phyloP scores from a whole-genome alignment of 1,140 invertebrate genomes.

The Brachionus koreanus region DNA sequence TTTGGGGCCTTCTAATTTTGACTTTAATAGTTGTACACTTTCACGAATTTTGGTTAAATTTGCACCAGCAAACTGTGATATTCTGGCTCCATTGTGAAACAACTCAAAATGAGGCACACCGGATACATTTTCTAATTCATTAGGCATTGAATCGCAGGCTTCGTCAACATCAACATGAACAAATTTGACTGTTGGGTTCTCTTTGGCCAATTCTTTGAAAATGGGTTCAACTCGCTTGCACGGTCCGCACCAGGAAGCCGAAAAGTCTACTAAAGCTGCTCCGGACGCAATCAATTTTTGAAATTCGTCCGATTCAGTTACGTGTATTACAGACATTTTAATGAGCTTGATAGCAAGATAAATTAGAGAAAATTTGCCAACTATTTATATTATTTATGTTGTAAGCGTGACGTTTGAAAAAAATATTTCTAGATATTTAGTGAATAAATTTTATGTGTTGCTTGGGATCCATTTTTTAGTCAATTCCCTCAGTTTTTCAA shows the following conservation, averaged over 20 bases:
- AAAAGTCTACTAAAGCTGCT: constrained; percentile 9
- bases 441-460: constrained; percentile 9
- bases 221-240: not conserved
- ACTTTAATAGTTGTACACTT: not conserved
- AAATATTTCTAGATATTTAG: not conserved
- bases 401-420: not conserved
- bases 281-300: constrained; percentile 19
- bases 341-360: not conserved
- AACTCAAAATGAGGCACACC: constrained; percentile 36
- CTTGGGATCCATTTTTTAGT: not conserved
- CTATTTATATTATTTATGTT: not conserved
- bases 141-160: not conserved
- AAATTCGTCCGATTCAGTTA: not conserved
- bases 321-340: constrained; percentile 34
- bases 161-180: constrained; percentile 36
- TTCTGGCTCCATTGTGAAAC: constrained; percentile 13
- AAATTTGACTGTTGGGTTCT: constrained; percentile 21
- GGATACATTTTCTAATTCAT: constrained; percentile 10
- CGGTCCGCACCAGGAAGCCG: constrained; percentile 37
- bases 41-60: constrained; percentile 22
- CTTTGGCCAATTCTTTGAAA: constrained; percentile 41
- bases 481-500: not conserved
- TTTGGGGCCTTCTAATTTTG: not conserved
- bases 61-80: constrained; percentile 8
- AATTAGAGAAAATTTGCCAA: not conserved